These are phyloP conservation scores for Colostygia pectinataria DNA, from an alignment of 2,888 invertebrate genomes.

Conservation along the genomic window DNA sequence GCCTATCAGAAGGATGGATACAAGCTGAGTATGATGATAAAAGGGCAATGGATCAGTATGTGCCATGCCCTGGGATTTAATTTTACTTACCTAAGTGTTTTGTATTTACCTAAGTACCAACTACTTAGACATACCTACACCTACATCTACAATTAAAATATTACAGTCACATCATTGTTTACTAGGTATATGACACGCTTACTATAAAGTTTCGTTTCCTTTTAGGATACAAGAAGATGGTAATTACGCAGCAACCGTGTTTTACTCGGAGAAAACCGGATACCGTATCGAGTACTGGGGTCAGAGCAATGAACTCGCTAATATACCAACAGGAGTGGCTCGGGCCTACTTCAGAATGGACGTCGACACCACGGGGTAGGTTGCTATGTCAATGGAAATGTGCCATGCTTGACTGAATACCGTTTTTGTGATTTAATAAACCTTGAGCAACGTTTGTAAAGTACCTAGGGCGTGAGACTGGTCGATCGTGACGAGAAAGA, in stretches of 20 bases:
- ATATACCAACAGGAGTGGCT: slow-evolving; percentile 87
- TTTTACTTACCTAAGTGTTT: no score
- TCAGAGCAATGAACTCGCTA: slow-evolving; percentile 87
- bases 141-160: no score
- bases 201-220: slow-evolving; percentile 23
- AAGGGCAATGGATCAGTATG: no score
- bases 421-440: not conserved
- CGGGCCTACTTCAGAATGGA: slow-evolving; percentile 89
- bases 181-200: no score
- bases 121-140: no score
- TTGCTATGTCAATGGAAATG: not conserved
- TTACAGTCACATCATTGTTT: no score
- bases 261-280: slow-evolving; percentile 86
- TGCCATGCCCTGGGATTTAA: no score
- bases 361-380: slow-evolving; percentile 88
- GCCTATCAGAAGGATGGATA: no score
- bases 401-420: not conserved
- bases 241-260: slow-evolving; percentile 87
- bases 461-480: not conserved
- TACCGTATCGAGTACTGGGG: slow-evolving; percentile 90
- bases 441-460: slow-evolving; percentile 3
- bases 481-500: slow-evolving; percentile 2
- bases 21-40: no score
- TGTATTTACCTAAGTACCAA: no score
- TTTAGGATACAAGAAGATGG: slow-evolving; percentile 87